Base-by-base conservation (phyloP, 2,797 vertebrate species). In the Phrynocephalus forsythii region DNA sequence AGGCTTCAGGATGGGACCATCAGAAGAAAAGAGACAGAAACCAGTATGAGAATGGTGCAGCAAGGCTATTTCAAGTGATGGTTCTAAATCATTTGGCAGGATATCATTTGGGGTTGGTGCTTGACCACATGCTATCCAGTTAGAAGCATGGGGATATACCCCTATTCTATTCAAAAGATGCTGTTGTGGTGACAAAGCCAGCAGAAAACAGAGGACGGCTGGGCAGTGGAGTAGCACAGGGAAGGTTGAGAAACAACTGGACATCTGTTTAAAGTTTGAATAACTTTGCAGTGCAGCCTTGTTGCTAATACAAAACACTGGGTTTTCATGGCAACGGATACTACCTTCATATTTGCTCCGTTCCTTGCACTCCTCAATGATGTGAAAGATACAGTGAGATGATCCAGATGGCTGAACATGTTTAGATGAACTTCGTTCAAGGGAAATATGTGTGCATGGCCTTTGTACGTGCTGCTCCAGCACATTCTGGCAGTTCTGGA, bases 371-470 rank as follows among this genome's bases (percentile, higher is more conserved):
- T 78, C 50, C 63, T 66, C 22, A 71, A 73, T 89, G 87, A 88
- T 52, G 83, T 44, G 78, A 88, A 88, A 69, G 76, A 56, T 69
- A 83, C 81, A 48, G 56, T 16, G n/a, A 2, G 2, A 85, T 77
- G 85, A 83, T 92, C 82, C 79, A 82, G 78, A 86, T 80, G 24
- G 76, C 73, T 89, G 22, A 68, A 63, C 60, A 63, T 67, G 76
- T 83, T 91, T 92, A 75, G 90, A 16, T 79, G 11, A 91, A 79
- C 33, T 84, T 66, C 68, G 63, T 87, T 91, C 89, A 88, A 91
- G 60, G 52, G 68, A 73, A 79, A n/a, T 67, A 20, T 22, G 20
- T 67, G n/a, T 68, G 75, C 48, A 30, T 56, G 30, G 50, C 56
- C 69, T 63, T 60, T 75, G 24, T 75, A 30, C 24, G 5, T 52